phyloP scores from a whole-genome alignment of 1,140 invertebrate genomes.

The Bactericera cockerelli region DNA sequence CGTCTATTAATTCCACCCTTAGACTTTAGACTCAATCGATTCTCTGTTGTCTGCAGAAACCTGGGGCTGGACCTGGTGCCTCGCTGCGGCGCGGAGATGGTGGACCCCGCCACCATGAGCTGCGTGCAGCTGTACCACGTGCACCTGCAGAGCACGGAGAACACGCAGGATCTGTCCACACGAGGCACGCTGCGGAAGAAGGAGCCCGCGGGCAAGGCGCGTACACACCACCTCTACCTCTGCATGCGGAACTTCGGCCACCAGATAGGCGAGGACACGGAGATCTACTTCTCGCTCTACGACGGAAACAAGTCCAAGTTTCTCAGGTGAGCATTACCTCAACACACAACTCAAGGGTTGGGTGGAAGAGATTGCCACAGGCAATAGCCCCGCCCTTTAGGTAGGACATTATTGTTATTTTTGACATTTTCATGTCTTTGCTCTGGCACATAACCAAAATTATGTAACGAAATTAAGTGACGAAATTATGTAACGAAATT shows the following conservation, averaged over 20 bases:
- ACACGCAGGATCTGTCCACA: slow-evolving; percentile 56
- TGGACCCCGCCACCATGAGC: slow-evolving; percentile 73
- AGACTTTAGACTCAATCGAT: too few relatives aligned
- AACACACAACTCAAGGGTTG: neutral
- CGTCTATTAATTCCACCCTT: too few relatives aligned
- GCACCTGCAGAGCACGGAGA: slow-evolving; percentile 67
- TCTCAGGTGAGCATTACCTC: slow-evolving; percentile 36
- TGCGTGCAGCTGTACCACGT: slow-evolving; percentile 77
- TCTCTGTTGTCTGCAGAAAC: slow-evolving; percentile 44
- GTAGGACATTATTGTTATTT: too few relatives aligned
- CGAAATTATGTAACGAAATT: too few relatives aligned
- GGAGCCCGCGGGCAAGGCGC: slow-evolving; percentile 44
- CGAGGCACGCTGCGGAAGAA: slow-evolving; percentile 51
- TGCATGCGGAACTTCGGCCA: slow-evolving; percentile 78
- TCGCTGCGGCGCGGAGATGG: slow-evolving; percentile 64
- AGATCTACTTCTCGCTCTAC: slow-evolving; percentile 75
- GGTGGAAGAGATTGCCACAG: too few relatives aligned
- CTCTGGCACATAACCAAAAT: too few relatives aligned
- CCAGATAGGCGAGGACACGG: slow-evolving; percentile 69
- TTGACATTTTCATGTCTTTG: too few relatives aligned
- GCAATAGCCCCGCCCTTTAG: too few relatives aligned
- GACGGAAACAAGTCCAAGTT: slow-evolving; percentile 48
- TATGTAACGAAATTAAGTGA: too few relatives aligned
- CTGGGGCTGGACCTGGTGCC: slow-evolving; percentile 83
- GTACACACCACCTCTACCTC: slow-evolving; percentile 70